Conservation (phyloP, 2,888 invertebrate genomes). For the Andrena trimmerana region DNA sequence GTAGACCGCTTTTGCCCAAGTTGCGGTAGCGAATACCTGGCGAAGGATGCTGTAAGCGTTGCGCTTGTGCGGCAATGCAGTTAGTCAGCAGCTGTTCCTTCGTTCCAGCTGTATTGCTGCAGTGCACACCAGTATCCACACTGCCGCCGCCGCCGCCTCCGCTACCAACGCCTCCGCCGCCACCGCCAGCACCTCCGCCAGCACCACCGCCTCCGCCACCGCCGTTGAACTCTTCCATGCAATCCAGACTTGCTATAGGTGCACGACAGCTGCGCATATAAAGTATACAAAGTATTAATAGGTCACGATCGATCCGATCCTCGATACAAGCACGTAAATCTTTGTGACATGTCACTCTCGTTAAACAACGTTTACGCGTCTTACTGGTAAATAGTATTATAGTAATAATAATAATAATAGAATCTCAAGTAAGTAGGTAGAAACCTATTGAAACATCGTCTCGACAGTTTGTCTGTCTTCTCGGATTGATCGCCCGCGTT, state of each 20-base stretch:
- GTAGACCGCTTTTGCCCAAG: slow-evolving; percentile 97
- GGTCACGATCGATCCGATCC: slow-evolving; percentile 45
- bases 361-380: background rate
- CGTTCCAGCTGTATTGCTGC: slow-evolving; percentile 85
- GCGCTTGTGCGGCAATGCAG: slow-evolving; percentile 86
- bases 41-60: slow-evolving; percentile 88
- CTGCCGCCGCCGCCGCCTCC: slow-evolving; percentile 82
- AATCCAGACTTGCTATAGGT: slow-evolving; percentile 96
- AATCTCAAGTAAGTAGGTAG: too few species aligned
- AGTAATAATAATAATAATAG: too few species aligned
- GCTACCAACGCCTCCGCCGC: slow-evolving; percentile 85
- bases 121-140: slow-evolving; percentile 85
- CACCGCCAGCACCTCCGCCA: slow-evolving; percentile 86
- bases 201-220: slow-evolving; percentile 86
- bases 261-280: slow-evolving; percentile 91
- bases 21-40: slow-evolving; percentile 96
- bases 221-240: slow-evolving; percentile 97
- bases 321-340: slow-evolving; percentile 49
- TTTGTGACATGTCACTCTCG: slow-evolving; percentile 14
- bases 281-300: slow-evolving; percentile 63
- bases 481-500: too few species aligned
- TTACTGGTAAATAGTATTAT: background rate
- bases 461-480: too few species aligned
- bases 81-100: slow-evolving; percentile 87
- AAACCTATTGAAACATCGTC: too few species aligned